Evolutionary conservation across 2,113 vertebrate genomes (phyloP).

Genomic region (Pachypanchax playfairii): DNA sequence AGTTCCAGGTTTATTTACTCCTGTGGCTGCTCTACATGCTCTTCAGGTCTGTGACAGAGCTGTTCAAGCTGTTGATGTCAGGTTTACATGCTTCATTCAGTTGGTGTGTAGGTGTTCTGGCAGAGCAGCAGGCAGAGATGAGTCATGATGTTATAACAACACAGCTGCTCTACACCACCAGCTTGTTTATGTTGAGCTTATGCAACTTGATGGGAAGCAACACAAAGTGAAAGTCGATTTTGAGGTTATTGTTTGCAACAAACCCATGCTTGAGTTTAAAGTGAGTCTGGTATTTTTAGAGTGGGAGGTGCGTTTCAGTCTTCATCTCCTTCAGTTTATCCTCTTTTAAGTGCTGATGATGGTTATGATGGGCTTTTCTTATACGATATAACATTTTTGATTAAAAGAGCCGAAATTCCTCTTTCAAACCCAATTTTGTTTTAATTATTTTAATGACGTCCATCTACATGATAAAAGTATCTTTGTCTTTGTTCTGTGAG

Average conservation of each 20-base stretch:
- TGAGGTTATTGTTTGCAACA: neutral
- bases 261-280: neutral
- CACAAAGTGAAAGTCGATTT: neutral
- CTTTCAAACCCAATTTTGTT: neutral
- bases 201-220: neutral
- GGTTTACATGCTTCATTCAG: constrained; percentile 7
- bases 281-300: neutral
- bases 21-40: neutral
- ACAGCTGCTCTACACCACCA: constrained; percentile 14
- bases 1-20: no score
- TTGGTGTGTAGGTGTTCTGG: constrained; percentile 23
- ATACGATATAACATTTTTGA: neutral
- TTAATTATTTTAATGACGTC: neutral
- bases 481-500: constrained; percentile 37
- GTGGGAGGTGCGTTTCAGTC: neutral
- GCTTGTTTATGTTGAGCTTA: constrained; percentile 4
- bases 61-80: constrained; percentile 4
- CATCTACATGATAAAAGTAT: neutral
- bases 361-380: neutral
- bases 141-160: constrained; percentile 45
- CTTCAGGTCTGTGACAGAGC: neutral
- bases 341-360: neutral
- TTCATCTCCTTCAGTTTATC: neutral
- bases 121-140: constrained; percentile 23
- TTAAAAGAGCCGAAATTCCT: neutral